A percentile compares a stretch with the other conserved stretches of the same genome.
Evolutionary conservation across 2,888 invertebrate species (phyloP).

Genomic region (Colletes collaris): DNA sequence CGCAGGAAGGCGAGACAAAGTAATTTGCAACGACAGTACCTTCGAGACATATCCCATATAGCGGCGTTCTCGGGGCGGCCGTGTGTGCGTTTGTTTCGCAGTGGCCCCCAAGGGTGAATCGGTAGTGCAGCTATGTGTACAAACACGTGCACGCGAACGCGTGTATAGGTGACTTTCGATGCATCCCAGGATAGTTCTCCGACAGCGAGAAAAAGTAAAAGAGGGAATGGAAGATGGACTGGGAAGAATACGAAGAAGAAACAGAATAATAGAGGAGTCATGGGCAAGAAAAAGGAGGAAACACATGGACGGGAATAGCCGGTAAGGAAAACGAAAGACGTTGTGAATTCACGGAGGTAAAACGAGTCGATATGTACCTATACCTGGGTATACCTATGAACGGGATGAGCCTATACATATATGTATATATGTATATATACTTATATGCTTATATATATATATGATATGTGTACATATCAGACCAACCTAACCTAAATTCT

Average conservation of each 20-base stretch:
- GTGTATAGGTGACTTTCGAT: slow-evolving; percentile 56
- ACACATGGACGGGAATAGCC: slow-evolving; percentile 16
- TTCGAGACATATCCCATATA: slow-evolving; percentile 35
- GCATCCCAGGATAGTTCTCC: slow-evolving; percentile 53
- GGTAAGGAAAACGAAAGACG: slow-evolving; percentile 37
- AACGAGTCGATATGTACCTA: slow-evolving; percentile 64
- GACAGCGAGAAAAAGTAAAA: slow-evolving; percentile 32
- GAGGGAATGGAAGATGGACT: slow-evolving; percentile 14
- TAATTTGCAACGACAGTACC: slow-evolving; percentile 61
- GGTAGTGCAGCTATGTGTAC: slow-evolving; percentile 46
- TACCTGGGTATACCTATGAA: slow-evolving; percentile 22
- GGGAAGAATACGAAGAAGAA: not conserved
- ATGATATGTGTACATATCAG: slow-evolving; percentile 19
- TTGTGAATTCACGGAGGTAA: slow-evolving; percentile 38
- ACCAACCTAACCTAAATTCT: slow-evolving; percentile 81
- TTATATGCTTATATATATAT: too few relatives aligned
- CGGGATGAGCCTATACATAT: not conserved
- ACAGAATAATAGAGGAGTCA: slow-evolving; percentile 11
- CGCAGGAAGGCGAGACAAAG: slow-evolving; percentile 61
- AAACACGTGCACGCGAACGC: slow-evolving; percentile 16
- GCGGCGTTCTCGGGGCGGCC: slow-evolving; percentile 1
- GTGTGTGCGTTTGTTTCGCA: slow-evolving; percentile 30
- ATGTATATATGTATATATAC: too few relatives aligned
- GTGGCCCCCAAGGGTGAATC: slow-evolving; percentile 60
- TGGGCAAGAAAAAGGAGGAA: slow-evolving; percentile 5